Percentiles rank a stretch among this genome's conserved stretches.
phyloP scores from a whole-genome alignment of 2,888 invertebrate genomes.

The Chymomyza procnemis region DNA sequence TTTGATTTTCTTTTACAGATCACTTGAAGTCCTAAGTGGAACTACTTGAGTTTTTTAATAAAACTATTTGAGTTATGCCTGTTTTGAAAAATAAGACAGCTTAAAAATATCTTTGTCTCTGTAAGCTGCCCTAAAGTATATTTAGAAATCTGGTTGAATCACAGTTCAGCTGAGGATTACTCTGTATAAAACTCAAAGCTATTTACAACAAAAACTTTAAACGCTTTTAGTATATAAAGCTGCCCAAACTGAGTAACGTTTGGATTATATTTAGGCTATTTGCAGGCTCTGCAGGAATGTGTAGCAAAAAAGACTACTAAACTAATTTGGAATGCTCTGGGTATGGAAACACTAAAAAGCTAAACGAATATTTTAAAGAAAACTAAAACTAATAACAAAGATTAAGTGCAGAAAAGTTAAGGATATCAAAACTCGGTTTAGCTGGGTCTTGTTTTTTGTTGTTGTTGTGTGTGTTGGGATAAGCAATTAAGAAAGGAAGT shows the following conservation, averaged over 20 bases:
- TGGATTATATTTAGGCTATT: neutral
- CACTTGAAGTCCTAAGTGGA: too few relatives aligned
- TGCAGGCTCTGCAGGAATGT: too few relatives aligned
- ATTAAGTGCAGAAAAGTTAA: neutral
- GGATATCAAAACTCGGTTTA: neutral
- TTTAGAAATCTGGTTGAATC: neutral
- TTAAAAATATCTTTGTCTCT: too few relatives aligned
- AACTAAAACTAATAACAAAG: neutral
- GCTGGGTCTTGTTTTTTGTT: slow-evolving; percentile 32
- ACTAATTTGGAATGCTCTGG: neutral
- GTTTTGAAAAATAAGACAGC: too few relatives aligned
- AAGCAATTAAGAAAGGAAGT: neutral
- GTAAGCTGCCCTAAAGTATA: neutral
- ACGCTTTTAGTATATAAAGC: neutral
- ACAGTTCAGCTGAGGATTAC: neutral
- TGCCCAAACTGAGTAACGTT: neutral
- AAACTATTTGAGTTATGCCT: too few relatives aligned
- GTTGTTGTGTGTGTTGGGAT: slow-evolving; percentile 11
- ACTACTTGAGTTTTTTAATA: too few relatives aligned
- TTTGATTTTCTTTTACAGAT: too few relatives aligned
- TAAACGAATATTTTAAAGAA: neutral
- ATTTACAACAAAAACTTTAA: slow-evolving; percentile 22
- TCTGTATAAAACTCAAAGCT: slow-evolving; percentile 1
- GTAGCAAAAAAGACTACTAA: too few relatives aligned
- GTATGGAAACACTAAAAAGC: neutral